Conservation (phyloP, 2,888 invertebrate species). For the Erannis defoliaria region DNA sequence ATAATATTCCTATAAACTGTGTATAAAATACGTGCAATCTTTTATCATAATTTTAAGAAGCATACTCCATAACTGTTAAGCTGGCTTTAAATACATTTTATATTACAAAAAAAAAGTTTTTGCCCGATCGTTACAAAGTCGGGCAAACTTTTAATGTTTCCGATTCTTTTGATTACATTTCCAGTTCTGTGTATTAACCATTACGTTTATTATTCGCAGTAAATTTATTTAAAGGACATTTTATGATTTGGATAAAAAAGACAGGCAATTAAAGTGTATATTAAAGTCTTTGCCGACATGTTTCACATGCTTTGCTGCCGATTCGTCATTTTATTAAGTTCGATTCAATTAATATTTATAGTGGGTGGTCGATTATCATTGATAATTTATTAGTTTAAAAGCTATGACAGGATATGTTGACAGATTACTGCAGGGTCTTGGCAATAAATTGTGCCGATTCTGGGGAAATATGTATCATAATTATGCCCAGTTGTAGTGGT, state of each 20-base stretch:
- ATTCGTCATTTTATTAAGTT: conserved; percentile 15
- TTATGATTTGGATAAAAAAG: conserved; percentile 29
- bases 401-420: conserved; percentile 12
- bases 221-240: conserved; percentile 33
- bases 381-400: conserved; percentile 7
- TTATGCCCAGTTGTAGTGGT: too few relatives aligned
- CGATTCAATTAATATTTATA: conserved; percentile 6
- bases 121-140: conserved; percentile 36
- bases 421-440: conserved; percentile 1
- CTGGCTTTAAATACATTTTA: not conserved
- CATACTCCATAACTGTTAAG: not conserved
- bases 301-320: conserved; percentile 6
- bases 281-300: conserved; percentile 18
- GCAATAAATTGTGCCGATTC: too few relatives aligned
- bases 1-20: not conserved
- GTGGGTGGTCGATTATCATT: conserved; percentile 21
- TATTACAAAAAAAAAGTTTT: not conserved
- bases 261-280: conserved; percentile 21
- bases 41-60: conserved; percentile 3
- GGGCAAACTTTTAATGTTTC: conserved; percentile 44
- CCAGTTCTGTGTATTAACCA: conserved; percentile 31
- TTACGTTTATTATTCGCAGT: conserved; percentile 29
- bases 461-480: too few relatives aligned
- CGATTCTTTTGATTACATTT: conserved; percentile 38
- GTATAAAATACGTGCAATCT: conserved; percentile 1